Conservation (phyloP, 2,888 invertebrate species). For the Acleris laterana region DNA sequence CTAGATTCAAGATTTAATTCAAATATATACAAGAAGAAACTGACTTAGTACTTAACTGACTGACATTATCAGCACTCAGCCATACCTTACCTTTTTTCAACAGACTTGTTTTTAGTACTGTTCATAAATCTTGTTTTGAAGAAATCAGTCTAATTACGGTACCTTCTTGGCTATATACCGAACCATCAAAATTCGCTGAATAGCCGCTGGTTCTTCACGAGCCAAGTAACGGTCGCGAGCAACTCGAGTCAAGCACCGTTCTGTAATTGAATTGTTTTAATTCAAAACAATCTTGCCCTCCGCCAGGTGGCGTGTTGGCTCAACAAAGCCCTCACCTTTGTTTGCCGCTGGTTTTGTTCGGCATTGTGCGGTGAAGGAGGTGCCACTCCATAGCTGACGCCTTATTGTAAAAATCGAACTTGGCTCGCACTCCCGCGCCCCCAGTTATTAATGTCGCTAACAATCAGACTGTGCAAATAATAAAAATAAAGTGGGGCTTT, state of each 20-base stretch:
- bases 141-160: not conserved
- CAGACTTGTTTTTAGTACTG: no score
- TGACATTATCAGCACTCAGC: no score
- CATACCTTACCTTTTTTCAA: no score
- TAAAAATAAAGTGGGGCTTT: constrained; percentile 7
- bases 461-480: constrained; percentile 14
- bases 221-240: not conserved
- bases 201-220: not conserved
- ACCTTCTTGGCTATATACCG: no score
- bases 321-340: constrained; percentile 17
- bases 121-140: not conserved
- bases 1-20: no score
- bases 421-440: constrained; percentile 7
- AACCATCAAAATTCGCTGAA: not conserved
- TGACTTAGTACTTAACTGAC: no score
- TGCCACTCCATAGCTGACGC: constrained; percentile 7
- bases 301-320: constrained; percentile 19
- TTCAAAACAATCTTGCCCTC: not conserved
- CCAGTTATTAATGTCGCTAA: not conserved
- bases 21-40: no score
- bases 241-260: not conserved
- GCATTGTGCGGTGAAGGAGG: constrained; percentile 33
- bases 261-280: not conserved
- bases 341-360: not conserved
- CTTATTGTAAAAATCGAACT: constrained; percentile 10